Evolutionary conservation across 2,797 vertebrate species (phyloP).

Genomic region (Remorina albescens): DNA sequence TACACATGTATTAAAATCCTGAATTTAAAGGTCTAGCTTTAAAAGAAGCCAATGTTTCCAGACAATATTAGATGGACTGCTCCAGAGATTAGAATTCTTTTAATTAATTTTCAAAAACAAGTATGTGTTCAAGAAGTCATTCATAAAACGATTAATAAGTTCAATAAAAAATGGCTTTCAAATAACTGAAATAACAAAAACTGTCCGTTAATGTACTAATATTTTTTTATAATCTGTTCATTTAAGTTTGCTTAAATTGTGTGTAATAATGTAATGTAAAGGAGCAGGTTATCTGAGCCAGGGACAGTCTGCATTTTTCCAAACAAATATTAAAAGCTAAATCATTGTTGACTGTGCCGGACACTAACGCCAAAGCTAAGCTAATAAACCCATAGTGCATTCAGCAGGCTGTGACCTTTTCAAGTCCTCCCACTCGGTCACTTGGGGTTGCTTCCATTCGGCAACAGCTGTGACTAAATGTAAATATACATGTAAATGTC

Average conservation of each 20-base stretch:
- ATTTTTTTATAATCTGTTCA: neutral
- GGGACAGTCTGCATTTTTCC: neutral
- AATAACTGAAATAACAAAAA: too few species aligned
- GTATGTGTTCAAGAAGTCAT: neutral
- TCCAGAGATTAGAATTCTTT: neutral
- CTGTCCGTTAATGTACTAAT: neutral
- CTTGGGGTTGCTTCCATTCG: constrained; percentile 69
- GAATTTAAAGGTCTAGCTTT: neutral
- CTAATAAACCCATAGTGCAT: constrained; percentile 55
- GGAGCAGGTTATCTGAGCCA: neutral
- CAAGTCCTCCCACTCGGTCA: constrained; percentile 34
- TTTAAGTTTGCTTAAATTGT: neutral
- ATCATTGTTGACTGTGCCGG: constrained; percentile 3
- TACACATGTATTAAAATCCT: neutral
- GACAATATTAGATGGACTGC: neutral
- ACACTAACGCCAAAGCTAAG: constrained; percentile 41
- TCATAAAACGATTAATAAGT: neutral
- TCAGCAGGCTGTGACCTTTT: constrained; percentile 76
- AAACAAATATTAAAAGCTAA: neutral
- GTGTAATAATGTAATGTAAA: neutral
- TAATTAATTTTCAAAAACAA: neutral
- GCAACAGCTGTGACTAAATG: constrained; percentile 80
- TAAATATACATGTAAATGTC: constrained; percentile 84
- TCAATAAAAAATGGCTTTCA: neutral
- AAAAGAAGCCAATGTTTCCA: neutral